Base-by-base conservation (phyloP, 2,888 invertebrate genomes). In the Trichogramma dendrolimi region DNA sequence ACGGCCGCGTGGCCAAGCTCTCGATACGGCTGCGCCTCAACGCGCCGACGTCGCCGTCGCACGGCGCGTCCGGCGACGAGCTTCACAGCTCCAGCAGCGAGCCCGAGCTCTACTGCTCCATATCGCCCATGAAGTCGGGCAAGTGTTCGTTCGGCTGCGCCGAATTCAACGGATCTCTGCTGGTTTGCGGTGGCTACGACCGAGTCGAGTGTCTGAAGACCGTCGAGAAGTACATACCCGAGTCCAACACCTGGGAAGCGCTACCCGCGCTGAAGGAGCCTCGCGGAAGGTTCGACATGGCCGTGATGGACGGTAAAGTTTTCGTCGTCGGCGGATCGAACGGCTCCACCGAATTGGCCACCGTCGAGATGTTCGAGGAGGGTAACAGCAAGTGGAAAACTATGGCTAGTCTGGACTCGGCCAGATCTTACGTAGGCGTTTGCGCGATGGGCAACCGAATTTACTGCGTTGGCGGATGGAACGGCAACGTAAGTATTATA, bases 181-280 rank as follows among this genome's bases (percentile, higher is more conserved):
- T 93, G 68, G 91, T 90, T 63, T 90, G 91, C 80, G 93, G 89
- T 72, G 90, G 90, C 6, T 93, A 94, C 80, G 92, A 93, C 80
- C 84, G 93, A 68, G 89, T 89, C 49, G 91, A 92, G 76, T 93
- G 92, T 75, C 81, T 94, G 70, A 85, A 85, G 68, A 83, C 86
- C 27, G 89, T 87, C 1, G 92, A 92, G 80, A 84, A 85, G 51
- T 94, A 91, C 81, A 84, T 87, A 72, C 87, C 90, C 5, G 81
- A 80, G 55, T 80, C 79, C 4, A 91, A 92, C 80, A 80, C 80
- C 58, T 94, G 94, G 93, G 75, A 80, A 49, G 75, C 82, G 39
- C 79, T 90, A 72, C 84, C 88, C 0, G 83, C 84, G 66, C 91
- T 94, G 92, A 83, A 83, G 60, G 84, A 86, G 67, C 86, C 88